Conservation (phyloP, 1,140 invertebrate genomes). For the Apocrypta bakeri region DNA sequence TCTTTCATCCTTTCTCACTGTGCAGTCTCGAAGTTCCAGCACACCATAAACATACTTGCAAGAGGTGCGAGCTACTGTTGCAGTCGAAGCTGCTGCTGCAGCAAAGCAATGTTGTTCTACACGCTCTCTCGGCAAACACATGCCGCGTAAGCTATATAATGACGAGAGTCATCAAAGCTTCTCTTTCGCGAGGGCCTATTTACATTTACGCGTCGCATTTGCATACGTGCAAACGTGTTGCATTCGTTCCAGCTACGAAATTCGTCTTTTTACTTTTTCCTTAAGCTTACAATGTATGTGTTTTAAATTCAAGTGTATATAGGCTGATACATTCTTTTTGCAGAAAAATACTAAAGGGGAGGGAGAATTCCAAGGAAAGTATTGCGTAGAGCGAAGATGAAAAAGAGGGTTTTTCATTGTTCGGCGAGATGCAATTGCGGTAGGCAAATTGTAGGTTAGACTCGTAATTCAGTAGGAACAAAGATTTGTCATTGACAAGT, state of each 20-base stretch:
- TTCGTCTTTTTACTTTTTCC: not conserved
- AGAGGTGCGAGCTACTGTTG: not conserved
- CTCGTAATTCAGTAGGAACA: not conserved
- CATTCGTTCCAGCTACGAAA: not conserved
- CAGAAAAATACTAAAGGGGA: not conserved
- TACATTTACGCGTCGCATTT: constrained; percentile 17
- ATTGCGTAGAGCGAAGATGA: not conserved
- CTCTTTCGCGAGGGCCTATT: not conserved
- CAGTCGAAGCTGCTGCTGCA: not conserved
- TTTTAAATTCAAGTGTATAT: not conserved
- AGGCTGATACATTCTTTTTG: not conserved
- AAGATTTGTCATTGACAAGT: not conserved
- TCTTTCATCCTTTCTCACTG: not conserved
- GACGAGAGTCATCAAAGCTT: constrained; percentile 21
- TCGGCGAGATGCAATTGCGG: not conserved
- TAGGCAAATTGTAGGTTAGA: not conserved
- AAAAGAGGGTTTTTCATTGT: not conserved
- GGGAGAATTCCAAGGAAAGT: not conserved
- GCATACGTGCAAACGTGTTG: not conserved
- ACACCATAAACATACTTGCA: constrained; percentile 27
- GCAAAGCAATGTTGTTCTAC: not conserved
- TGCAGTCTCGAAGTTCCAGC: not conserved
- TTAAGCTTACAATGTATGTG: too few species aligned
- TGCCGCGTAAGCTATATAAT: not conserved
- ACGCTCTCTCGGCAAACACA: constrained; percentile 30